Base-by-base conservation (phyloP, 2,113 vertebrate species). In the Globicephala melas region DNA sequence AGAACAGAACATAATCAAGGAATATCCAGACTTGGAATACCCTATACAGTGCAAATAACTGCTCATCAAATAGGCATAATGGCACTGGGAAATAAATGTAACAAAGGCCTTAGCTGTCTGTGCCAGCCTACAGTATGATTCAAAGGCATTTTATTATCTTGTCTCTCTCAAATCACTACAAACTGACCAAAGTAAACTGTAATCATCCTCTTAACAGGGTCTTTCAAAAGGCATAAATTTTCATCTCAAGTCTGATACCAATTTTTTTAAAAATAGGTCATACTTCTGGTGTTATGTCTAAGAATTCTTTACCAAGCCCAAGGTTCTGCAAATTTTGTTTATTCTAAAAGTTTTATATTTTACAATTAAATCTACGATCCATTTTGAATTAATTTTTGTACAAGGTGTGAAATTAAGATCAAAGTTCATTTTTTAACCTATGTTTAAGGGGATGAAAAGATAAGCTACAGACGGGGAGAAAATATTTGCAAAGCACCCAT, bases 1-100 rank as follows among this genome's bases (percentile, higher is more conserved):
- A 83, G 65, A 92, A 94, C 12, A 82, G 14, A 95, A 95, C 41
- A 83, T 95, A 97, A 92, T 73, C 17, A 94, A 96, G 62, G 38
- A 71, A 21, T 73, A 95, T 18, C 38, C 62, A 55, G 60, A 94
- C 26, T 65, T 74, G 6, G 23, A 87, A 90, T 60, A 81, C 5
- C 21, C 73, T 65, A 50, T 8, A 84, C 7, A 90, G 20, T 80
- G 74, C 50, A 41, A 96, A 95, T 2, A 85, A 60, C 3, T 89
- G 44, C n/a, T 84, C 63, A 36, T 80, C 77, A 91, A 91, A 68
- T 60, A 94, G 21, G n/a, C 63, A 47, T 20, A 85, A 26, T 20
- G 9, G 70, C 23, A 68, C 33, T 74, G 84, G 36, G 20, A 80
- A 91, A 91, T 88, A 85, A 81, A 6, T 60, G 38, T 79, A 71